Evolutionary conservation across 2,888 invertebrate species (phyloP), one percentile per base, ranked within the genome.

Genomic region (Pachliopta kotzebuea): DNA sequence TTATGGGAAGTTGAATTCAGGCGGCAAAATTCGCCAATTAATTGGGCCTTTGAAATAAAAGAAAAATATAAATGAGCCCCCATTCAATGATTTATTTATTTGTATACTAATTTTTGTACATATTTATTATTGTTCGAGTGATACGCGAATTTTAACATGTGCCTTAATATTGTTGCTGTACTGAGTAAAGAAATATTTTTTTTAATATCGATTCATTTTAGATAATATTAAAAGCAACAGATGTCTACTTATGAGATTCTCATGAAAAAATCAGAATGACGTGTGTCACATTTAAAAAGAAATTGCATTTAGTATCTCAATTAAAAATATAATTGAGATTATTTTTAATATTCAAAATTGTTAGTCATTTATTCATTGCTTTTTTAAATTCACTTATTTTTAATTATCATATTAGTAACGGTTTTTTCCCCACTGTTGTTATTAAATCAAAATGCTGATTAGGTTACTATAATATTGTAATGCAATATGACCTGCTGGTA

Each of bases 121-220:
- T 84, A 84, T 69, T 82, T 80, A 76, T 70, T 74, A 64, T 78
- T 80, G 75, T 74, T 63, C 72, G 79, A 84, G 83, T 84, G 84
- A 83, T 83, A 83, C 73, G 79, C 81, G 73, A 64, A 69, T 72
- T 76, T 75, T 76, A 79, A 78, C 76, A 78, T 79, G 85, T 85
- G 85, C 85, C 85, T 85, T 85, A 80, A 74, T 75, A 77, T 76
- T 76, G 77, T 76, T 75, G 74, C 59, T 61, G 45, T 31, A 67
- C 14, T 55, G 31, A 31, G 31, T 55, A 20, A 55, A 31, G 11
- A 14, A 24, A 23, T 24, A 24, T 24, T 17, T 53, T 29, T n/a
- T 14, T 24, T 4, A 23, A 4, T 14, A 21, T 20, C 11, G 52
- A 9, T 14, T 23, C 23, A 54, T 14, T 54, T 54, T 54, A 18